These are phyloP conservation scores for Stenchaetothrips biformis DNA, from an alignment of 2,888 invertebrate species.

Conservation along the genomic window DNA sequence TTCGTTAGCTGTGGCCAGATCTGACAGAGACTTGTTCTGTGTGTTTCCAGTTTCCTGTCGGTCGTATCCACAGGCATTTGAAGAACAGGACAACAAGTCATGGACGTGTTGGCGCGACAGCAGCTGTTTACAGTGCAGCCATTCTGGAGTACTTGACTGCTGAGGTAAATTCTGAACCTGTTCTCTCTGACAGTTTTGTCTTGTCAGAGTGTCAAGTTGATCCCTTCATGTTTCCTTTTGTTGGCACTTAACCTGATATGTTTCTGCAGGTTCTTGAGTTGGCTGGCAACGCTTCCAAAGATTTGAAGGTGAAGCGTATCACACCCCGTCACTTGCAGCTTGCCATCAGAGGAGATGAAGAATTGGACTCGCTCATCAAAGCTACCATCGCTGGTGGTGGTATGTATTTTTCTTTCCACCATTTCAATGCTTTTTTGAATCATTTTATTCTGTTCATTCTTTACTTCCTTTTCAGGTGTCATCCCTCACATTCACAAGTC, in stretches of 20 bases:
- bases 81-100: constrained; percentile 99
- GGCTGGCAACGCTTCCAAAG: constrained; percentile 99
- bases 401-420: constrained; percentile 43
- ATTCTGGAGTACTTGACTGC: constrained; percentile 99
- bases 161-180: constrained; percentile 61
- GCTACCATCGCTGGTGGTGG: constrained; percentile 99
- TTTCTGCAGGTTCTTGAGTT: constrained; percentile 85
- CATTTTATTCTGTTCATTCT: constrained; percentile 20
- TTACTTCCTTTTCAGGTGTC: constrained; percentile 60
- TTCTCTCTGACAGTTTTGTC: background rate
- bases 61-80: constrained; percentile 97
- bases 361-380: constrained; percentile 98
- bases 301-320: constrained; percentile 99
- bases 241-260: background rate
- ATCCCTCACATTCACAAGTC: constrained; percentile 99
- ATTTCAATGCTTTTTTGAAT: background rate
- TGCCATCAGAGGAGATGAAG: constrained; percentile 98
- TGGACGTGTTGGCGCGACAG: constrained; percentile 98
- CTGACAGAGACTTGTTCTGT: constrained; percentile 34
- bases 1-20: background rate
- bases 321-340: constrained; percentile 98
- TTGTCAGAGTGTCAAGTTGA: constrained; percentile 27
- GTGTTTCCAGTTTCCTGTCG: constrained; percentile 87
- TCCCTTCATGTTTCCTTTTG: constrained; percentile 25
- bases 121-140: constrained; percentile 98